Evolutionary conservation across 1,140 invertebrate genomes (phyloP), one percentile per base, ranked within the genome.

Genomic region (Conus betulinus): DNA sequence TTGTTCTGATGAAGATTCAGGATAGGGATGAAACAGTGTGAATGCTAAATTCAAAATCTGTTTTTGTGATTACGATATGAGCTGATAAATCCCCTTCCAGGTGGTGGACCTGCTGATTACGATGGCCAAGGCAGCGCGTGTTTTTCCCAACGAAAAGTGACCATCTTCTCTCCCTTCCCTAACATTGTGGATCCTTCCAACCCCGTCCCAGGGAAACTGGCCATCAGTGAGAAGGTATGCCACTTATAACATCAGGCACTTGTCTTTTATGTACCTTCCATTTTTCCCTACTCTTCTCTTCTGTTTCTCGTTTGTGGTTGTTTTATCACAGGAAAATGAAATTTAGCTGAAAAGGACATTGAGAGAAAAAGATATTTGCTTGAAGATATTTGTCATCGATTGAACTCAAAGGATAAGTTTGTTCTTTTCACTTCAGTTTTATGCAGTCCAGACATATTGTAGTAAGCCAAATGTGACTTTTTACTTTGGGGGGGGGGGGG

Each of bases 141-240:
- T 81, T n/a, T n/a, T 85, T 93, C 92, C 11, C 39, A 51, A 78
- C 84, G 94, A 78, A 90, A 91, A 88, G 85, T 90, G 0, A 79
- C 92, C 13, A 94, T 94, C 82, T 93, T 95, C 89, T 90, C 92
- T 52, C 94, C 94, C 0, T 94, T 90, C 88, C 94, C 94, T n/a
- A 94, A 93, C 5, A 89, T 95, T 63, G 92, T 95, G 3, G 91
- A 94, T 85, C 94, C 94, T 23, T 74, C 60, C 60, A 8, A 91
- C 91, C 51, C 87, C 90, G n/a, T 88, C 20, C 20, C 55, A 10
- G 13, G 8, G 15, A 39, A 6, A 10, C 25, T 84, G 20, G 82
- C 82, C 55, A 23, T 84, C 55, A 63, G 23, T 25, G 82, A 84
- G 3, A 60, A 25, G 53, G 82, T 63, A 23, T 23, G 57, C 63